Percentiles rank a stretch among this genome's conserved stretches.
Evolutionary conservation across 2,797 vertebrate species (phyloP).

Genomic region (Potorous gilbertii): DNA sequence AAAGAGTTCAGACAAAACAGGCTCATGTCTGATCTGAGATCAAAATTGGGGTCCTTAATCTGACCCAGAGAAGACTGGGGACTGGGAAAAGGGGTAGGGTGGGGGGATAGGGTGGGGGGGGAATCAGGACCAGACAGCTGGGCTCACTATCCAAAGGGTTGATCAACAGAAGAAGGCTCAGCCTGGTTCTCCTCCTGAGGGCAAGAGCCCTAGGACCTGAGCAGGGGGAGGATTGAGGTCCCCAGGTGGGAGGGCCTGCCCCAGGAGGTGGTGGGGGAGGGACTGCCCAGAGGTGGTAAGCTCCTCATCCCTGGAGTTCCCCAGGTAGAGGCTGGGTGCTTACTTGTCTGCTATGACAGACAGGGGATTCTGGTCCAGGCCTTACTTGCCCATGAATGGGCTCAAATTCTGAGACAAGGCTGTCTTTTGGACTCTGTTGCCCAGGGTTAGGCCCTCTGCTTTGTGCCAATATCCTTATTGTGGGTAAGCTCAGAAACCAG

Average conservation of each 20-base stretch:
- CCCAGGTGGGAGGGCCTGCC: background rate
- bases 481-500: background rate
- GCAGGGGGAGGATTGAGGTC: background rate
- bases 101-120: no score
- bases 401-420: background rate
- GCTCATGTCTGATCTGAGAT: background rate
- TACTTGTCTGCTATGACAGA: background rate
- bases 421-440: background rate
- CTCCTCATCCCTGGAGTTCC: background rate
- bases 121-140: background rate
- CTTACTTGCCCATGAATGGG: background rate
- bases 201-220: background rate
- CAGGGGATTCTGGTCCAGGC: background rate
- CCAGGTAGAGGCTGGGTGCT: background rate
- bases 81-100: background rate
- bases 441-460: background rate
- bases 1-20: background rate
- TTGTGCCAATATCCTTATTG: background rate
- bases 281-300: no score
- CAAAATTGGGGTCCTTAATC: background rate
- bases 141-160: background rate
- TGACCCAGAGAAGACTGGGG: background rate
- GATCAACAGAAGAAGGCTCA: background rate
- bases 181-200: background rate
- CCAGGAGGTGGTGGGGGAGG: no score